Evolutionary conservation across 2,888 invertebrate species (phyloP), one percentile per base, ranked within the genome.

Genomic region (Lasiommata megera): DNA sequence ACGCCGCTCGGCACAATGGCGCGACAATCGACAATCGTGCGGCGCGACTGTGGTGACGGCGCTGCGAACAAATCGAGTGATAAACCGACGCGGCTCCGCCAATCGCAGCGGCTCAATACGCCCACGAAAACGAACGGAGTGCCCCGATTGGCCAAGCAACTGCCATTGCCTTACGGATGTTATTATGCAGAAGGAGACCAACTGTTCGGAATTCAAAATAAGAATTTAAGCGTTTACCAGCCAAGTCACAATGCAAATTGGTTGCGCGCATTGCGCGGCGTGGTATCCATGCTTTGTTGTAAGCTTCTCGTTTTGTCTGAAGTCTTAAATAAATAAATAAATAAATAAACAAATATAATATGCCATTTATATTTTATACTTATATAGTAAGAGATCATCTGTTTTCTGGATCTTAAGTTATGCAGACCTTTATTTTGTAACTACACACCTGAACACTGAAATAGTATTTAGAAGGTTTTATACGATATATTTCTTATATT

Each of bases 101-200:
- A 91, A 91, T 90, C 71, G 66, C 67, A 60, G 66, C 65, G 67
- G 79, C 66, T 67, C 80, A 79, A 76, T 79, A 82, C 91, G 91
- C 90, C 90, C 88, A 86, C 91, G 88, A 83, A 70, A 71, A 69
- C 70, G 72, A 67, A 76, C 73, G 72, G 79, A 73, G 84, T 80
- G 70, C 79, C 70, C 73, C 77, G 66, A 91, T 91, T 92, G 88
- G 91, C 76, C 80, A 88, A 86, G 87, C 80, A 85, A 83, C 86
- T 88, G 87, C 87, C 87, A 87, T 88, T 86, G 80, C 88, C 88
- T 88, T 86, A 82, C 86, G 87, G 87, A 88, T 85, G 86, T 86
- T 84, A 84, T 87, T 87, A 88, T 87, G 88, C 88, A 85, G 87
- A 88, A 88, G 82, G 86, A 82, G 84, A 86, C 84, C 84, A 80